Percentiles rank a stretch among this genome's conserved stretches.
Conservation (phyloP, 37 sponge, comb jelly and placozoan species). For the Oopsacas minuta region DNA sequence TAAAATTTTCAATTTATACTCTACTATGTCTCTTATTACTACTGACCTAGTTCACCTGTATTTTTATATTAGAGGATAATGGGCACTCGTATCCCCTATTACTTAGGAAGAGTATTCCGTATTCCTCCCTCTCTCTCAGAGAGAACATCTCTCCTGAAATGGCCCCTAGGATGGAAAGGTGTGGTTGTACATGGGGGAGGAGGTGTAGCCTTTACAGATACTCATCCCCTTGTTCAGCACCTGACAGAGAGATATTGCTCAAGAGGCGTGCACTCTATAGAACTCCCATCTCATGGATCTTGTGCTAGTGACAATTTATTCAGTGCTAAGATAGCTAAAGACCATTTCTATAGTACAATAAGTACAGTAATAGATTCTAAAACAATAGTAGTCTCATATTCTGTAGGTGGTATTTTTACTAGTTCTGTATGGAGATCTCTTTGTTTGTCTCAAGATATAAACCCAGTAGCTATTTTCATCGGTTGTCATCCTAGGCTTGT, state of each 20-base stretch:
- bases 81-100: neutral
- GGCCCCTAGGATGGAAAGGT: slow-evolving; percentile 4
- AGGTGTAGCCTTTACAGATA: neutral
- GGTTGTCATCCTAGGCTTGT: neutral
- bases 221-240: neutral
- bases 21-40: too few species aligned
- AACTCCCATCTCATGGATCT: neutral
- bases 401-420: neutral
- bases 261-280: neutral
- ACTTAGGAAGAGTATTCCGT: neutral
- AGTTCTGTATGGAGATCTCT: neutral
- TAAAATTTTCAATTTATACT: too few species aligned
- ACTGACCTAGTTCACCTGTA: too few species aligned
- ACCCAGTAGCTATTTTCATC: neutral
- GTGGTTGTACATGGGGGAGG: neutral
- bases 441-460: neutral
- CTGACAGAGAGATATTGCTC: neutral
- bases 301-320: neutral
- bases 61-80: too few species aligned
- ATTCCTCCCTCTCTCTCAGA: neutral
- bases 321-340: neutral
- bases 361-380: neutral
- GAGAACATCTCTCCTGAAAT: neutral
- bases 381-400: neutral
- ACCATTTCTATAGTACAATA: neutral